Conservation (phyloP, 2,113 vertebrate species). For the Lathamus discolor region DNA sequence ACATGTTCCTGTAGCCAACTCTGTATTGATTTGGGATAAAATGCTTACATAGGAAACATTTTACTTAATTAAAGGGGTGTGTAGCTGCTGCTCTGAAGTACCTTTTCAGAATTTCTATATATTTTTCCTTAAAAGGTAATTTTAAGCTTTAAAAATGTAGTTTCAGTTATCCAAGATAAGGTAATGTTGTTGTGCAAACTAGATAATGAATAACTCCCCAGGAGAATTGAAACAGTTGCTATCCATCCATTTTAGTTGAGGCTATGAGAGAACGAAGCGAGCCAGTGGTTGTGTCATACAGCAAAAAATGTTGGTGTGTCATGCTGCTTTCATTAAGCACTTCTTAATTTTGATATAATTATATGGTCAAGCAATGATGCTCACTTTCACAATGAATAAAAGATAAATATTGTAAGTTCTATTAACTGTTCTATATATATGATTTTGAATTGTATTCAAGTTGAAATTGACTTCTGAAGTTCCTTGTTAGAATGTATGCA, state of each 20-base stretch:
- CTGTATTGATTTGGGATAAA: not conserved
- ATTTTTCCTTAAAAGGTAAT: not conserved
- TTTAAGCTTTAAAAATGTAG: not conserved
- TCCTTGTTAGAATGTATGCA: not conserved
- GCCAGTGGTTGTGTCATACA: not conserved
- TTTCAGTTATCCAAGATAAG: not conserved
- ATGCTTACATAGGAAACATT: not conserved
- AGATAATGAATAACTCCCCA: not conserved
- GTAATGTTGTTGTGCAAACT: not conserved
- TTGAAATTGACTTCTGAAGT: not conserved
- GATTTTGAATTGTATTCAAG: not conserved
- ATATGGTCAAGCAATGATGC: not conserved
- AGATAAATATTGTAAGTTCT: not conserved
- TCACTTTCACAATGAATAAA: not conserved
- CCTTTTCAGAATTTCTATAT: not conserved
- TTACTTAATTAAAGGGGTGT: not conserved
- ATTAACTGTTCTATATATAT: not conserved
- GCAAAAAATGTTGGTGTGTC: not conserved
- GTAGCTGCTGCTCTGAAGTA: not conserved
- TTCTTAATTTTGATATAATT: not conserved
- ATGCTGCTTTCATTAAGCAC: not conserved
- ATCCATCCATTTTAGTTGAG: not conserved
- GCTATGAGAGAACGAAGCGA: not conserved
- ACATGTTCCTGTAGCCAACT: accelerated
- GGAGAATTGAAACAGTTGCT: not conserved